Evolutionary conservation across 2,113 vertebrate species (phyloP), one percentile per base, ranked within the genome.

Genomic region (Tachuris rubrigastra): DNA sequence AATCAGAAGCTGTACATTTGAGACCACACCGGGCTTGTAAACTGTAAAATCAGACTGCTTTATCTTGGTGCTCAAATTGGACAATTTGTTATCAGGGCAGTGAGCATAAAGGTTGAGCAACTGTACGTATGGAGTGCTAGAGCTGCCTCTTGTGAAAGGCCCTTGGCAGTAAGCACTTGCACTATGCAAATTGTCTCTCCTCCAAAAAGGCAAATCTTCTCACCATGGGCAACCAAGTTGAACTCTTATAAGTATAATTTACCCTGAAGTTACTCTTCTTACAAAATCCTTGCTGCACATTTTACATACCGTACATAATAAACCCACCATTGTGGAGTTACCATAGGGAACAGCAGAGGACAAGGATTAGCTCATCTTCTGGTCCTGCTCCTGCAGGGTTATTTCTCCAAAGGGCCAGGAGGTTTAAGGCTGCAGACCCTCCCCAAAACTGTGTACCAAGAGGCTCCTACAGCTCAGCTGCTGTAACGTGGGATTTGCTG

Each of bases 1-100:
- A 74, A 72, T 13, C 30, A 91, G 17, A 79, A 52, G 41, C n/a
- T 0, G 0, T 10, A 12, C 1, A 0, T 33, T 46, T 18, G 52
- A 79, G 47, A 25, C 4, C 0, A 0, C 10, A 44, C 28, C 2
- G 4, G 12, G 14, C 17, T 25, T 66, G n/a, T 46, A 55, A 69
- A 53, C 52, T 63, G 58, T 27, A 23, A 55, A 68, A 49, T 25
- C 71, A 75, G 49, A 25, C 25, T 1, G 4, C 49, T 75, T 12
- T 5, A 59, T 11, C 67, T 16, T 33, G 49, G 19, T 12, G 9
- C 52, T 65, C 28, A 37, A 0, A 62, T 3, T 12, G 37, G 23
- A 25, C 30, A 69, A 20, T n/a, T 60, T 60, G 35, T 30, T 71
- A 22, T 23, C 33, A 2, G 4, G 20, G 56, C n/a, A 56, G 31